Base-by-base conservation (phyloP, 1,140 invertebrate genomes). In the Plutomurus gul region DNA sequence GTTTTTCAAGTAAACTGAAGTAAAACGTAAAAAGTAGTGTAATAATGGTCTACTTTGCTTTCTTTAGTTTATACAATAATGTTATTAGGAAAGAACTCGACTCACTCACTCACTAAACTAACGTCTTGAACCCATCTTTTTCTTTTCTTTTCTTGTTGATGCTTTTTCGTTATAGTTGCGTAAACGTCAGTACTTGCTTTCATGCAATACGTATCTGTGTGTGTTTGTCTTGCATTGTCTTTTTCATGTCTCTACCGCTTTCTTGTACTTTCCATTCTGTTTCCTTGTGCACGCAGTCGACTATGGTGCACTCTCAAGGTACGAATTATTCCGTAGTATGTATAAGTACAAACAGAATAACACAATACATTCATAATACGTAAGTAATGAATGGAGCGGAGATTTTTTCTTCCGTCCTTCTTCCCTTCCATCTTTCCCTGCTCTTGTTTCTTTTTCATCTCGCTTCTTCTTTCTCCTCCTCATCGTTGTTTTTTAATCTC, bases 401-500 rank as follows among this genome's bases (percentile, higher is more conserved):
- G 75, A 76, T 37, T 43, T 47, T 75, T 40, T 47, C 4, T 47
- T 27, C 18, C 70, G 70, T 25, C 33, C 36, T 47, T 39, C 43
- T 25, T 60, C 25, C 43, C 75, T 39, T 71, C 33, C 56, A 20
- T 65, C 56, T 47, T 20, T 36, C 18, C 27, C 40, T 56, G 39
- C 39, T 27, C 36, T 74, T 36, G 46, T 75, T 71, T 77, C 60
- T 47, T 65, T 60, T 47, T 76, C 47, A 56, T 76, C 75, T 60
- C 46, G 75, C 7, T 77, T 11, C 36, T 74, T 49, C 25, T n/a
- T 76, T 33, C 22, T 76, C 75, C 47, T 75, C 73, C 27, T 49
- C 47, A 20, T 75, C 46, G 27, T 75, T 47, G 39, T 74, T 74
- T 75, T 75, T 75, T 75, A 75, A 75, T 75, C 73, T 75, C 73